Conservation (phyloP, 2,797 vertebrate species). For the Cygnus olor region DNA sequence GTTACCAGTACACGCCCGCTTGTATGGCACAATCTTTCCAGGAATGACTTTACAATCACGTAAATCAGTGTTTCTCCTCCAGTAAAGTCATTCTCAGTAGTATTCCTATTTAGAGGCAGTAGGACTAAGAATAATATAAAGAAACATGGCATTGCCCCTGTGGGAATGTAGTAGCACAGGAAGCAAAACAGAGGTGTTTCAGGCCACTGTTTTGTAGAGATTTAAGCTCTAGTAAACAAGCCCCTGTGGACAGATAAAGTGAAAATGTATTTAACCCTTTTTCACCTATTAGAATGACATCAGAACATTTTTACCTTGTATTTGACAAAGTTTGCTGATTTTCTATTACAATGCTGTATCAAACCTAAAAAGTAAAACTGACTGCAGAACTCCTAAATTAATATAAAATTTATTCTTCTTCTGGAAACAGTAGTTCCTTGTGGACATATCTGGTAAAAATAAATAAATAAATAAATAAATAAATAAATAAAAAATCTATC, state of each 20-base stretch:
- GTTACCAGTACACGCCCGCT: too few relatives aligned
- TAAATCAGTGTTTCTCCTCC: conserved; percentile 41
- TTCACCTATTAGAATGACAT: conserved; percentile 7
- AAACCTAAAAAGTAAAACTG: background rate
- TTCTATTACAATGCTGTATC: background rate
- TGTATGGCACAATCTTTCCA: background rate
- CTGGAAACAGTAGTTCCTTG: background rate
- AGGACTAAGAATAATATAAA: conserved; percentile 38
- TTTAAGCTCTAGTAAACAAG: conserved; percentile 69
- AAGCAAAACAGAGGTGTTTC: conserved; percentile 63
- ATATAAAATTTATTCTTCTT: background rate
- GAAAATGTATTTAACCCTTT: conserved; percentile 57
- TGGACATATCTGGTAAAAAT: background rate
- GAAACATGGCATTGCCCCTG: conserved; percentile 30
- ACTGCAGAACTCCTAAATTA: background rate
- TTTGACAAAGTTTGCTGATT: background rate
- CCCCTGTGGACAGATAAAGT: conserved; percentile 57
- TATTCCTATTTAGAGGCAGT: conserved; percentile 55
- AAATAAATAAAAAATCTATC: too few relatives aligned
- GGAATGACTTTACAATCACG: conserved; percentile 42
- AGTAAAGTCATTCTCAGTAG: conserved; percentile 56
- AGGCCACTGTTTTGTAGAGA: conserved; percentile 35
- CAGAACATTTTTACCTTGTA: background rate
- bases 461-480: too few relatives aligned
- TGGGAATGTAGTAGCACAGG: conserved; percentile 46